phyloP scores from a whole-genome alignment of 1,140 invertebrate species.

The Dolichoris vasculosae region DNA sequence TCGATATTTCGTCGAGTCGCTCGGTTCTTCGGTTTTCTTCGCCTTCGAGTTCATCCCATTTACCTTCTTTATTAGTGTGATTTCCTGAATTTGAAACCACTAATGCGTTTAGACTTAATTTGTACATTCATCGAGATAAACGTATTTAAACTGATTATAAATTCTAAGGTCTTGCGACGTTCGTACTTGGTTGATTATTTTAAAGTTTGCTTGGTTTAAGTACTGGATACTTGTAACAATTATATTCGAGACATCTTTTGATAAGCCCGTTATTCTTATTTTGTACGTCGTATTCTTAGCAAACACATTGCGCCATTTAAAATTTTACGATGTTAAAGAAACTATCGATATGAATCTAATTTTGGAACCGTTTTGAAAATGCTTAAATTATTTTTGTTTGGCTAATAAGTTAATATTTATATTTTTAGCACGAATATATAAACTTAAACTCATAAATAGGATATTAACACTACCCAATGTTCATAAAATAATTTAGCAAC shows the following conservation, averaged over 20 bases:
- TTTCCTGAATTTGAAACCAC: not conserved
- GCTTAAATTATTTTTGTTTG: too few species aligned
- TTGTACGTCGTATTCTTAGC: too few species aligned
- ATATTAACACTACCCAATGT: not conserved
- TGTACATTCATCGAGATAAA: not conserved
- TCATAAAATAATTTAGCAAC: conserved; percentile 3
- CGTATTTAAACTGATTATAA: not conserved
- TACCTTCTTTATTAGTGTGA: not conserved
- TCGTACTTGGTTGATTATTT: too few species aligned
- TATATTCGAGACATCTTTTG: not conserved
- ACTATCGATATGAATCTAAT: not conserved
- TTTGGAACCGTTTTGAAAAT: too few species aligned
- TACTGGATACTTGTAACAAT: not conserved
- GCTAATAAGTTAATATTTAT: too few species aligned
- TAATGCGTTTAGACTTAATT: not conserved
- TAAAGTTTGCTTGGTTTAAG: not conserved
- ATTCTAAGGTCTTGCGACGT: not conserved
- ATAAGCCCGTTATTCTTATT: not conserved
- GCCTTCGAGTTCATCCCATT: not conserved
- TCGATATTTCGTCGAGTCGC: not conserved
- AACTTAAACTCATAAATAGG: not conserved
- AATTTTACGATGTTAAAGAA: not conserved
- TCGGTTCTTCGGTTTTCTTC: not conserved
- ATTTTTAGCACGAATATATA: too few species aligned
- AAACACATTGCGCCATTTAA: too few species aligned